These are phyloP conservation scores for Sinhomidia bicolor DNA, from an alignment of 2,888 invertebrate species.

Conservation along the genomic window DNA sequence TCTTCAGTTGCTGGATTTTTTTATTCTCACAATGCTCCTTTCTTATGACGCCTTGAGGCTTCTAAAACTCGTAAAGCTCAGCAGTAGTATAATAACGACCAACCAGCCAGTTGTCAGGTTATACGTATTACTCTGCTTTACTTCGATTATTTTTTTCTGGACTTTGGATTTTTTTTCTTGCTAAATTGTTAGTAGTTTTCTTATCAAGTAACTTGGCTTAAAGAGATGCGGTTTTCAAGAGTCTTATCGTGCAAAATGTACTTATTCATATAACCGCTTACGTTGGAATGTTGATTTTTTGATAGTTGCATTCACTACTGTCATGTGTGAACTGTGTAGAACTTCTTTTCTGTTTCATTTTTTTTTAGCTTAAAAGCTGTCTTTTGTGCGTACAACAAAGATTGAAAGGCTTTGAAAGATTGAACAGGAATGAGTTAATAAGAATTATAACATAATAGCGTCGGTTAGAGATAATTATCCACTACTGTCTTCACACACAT, in stretches of 20 bases:
- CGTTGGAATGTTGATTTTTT: background rate
- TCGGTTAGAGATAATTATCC: no score
- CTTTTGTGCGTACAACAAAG: no score
- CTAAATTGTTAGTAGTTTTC: conserved; percentile 36
- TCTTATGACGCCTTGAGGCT: conserved; percentile 19
- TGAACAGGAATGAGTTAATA: no score
- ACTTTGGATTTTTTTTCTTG: background rate
- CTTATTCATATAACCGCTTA: background rate
- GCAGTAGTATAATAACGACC: background rate
- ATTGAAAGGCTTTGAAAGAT: no score
- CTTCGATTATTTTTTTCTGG: background rate
- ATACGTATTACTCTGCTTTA: background rate
- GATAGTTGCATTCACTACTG: background rate
- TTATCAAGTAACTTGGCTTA: conserved; percentile 54
- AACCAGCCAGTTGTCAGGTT: background rate
- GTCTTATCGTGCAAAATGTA: background rate
- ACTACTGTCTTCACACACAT: no score
- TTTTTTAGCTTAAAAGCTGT: no score
- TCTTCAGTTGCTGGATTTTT: background rate
- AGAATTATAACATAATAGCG: no score
- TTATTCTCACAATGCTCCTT: background rate
- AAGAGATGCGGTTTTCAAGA: background rate
- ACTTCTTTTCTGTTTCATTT: no score
- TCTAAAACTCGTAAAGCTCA: background rate
- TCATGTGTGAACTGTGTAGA: no score